Conservation (phyloP, 2,888 invertebrate genomes). For the Leptothorax acervorum region DNA sequence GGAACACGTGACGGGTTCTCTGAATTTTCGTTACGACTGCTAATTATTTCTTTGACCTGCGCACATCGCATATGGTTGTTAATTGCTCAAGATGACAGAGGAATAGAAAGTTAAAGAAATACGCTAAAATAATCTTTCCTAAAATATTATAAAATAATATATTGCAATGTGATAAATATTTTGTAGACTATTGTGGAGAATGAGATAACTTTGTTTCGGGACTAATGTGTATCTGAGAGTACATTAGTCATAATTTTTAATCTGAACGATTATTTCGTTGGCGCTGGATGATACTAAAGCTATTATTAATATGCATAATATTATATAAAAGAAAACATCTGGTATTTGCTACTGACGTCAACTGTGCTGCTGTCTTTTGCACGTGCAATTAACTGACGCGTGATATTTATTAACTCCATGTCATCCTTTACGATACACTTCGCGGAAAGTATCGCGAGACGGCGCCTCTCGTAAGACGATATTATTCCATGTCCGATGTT, state of each 20-base stretch:
- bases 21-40: slow-evolving; percentile 66
- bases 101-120: neutral
- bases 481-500: slow-evolving; percentile 24
- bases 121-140: neutral
- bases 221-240: too few species aligned
- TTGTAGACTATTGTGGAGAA: neutral
- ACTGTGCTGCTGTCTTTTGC: neutral
- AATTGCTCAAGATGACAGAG: neutral
- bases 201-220: neutral
- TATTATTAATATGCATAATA: neutral
- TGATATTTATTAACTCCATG: slow-evolving; percentile 27
- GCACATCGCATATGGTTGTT: slow-evolving; percentile 51
- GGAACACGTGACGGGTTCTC: slow-evolving; percentile 70
- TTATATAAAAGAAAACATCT: slow-evolving; percentile 4
- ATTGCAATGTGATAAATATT: neutral
- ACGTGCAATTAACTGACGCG: slow-evolving; percentile 20
- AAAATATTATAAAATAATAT: neutral
- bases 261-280: neutral
- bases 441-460: slow-evolving; percentile 22
- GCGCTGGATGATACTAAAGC: neutral
- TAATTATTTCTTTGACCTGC: slow-evolving; percentile 71
- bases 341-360: neutral
- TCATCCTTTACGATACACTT: slow-evolving; percentile 19
- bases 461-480: slow-evolving; percentile 14
- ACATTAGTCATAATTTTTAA: slow-evolving; percentile 7